Percentiles rank a stretch among this genome's conserved stretches.
Evolutionary conservation across 1,140 invertebrate species (phyloP).

Genomic region (Nephila pilipes): DNA sequence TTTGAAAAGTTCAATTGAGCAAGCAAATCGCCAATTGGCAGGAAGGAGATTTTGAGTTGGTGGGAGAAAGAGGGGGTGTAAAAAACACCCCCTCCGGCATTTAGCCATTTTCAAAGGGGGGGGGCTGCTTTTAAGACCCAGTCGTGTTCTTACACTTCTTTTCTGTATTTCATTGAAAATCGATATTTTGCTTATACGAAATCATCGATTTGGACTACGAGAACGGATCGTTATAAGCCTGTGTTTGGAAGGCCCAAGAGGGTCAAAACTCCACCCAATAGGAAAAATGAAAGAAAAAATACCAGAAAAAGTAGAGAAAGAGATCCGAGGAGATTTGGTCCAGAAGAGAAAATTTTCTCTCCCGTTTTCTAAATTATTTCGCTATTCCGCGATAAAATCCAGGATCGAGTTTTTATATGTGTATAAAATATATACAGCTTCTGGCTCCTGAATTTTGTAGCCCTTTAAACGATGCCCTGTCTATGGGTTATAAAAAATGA

Average conservation of each 20-base stretch:
- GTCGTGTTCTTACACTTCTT: conserved; percentile 66
- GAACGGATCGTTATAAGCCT: conserved; percentile 41
- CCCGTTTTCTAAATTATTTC: conserved; percentile 68
- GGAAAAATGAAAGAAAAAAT: conserved; percentile 42
- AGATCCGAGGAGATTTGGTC: conserved; percentile 40
- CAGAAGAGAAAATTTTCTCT: conserved; percentile 46
- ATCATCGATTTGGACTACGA: conserved; percentile 66
- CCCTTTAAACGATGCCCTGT: background rate
- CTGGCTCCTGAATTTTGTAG: conserved; percentile 42
- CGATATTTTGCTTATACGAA: conserved; percentile 76
- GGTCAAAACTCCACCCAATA: conserved; percentile 38
- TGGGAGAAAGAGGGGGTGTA: background rate
- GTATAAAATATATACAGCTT: conserved; percentile 58
- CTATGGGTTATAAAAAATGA: background rate
- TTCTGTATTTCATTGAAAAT: conserved; percentile 75
- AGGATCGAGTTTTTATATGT: conserved; percentile 18
- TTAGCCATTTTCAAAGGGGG: background rate
- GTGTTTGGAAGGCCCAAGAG: conserved; percentile 46
- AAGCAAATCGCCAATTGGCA: conserved; percentile 62
- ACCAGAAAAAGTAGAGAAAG: conserved; percentile 27
- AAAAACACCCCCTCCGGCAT: conserved; percentile 18
- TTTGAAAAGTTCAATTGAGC: conserved; percentile 73
- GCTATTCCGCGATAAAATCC: conserved; percentile 61
- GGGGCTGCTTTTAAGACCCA: conserved; percentile 66
- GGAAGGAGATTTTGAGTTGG: conserved; percentile 6